A percentile compares a stretch with the other conserved stretches of the same genome.
Evolutionary conservation across 2,888 invertebrate genomes (phyloP).

Genomic region (Hypercompe scribonia): DNA sequence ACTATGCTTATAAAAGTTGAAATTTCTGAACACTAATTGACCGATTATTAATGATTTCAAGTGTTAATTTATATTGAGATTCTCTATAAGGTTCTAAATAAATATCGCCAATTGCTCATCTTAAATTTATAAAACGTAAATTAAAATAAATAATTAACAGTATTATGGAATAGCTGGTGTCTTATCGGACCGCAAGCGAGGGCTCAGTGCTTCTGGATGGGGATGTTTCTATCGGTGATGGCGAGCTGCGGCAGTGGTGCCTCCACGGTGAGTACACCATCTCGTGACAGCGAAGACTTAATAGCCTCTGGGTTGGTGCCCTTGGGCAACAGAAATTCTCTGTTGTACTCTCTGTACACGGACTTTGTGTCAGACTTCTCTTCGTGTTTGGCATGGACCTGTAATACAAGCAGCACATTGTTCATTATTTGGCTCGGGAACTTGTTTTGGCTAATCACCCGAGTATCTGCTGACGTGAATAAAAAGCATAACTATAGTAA

Average conservation of each 20-base stretch:
- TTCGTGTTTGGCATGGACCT: constrained; percentile 99
- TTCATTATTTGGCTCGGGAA: constrained; percentile 27
- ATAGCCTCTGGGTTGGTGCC: constrained; percentile 98
- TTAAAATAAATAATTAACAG: constrained; percentile 86
- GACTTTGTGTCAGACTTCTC: constrained; percentile 98
- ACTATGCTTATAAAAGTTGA: constrained; percentile 64
- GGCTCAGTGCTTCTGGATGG: constrained; percentile 89
- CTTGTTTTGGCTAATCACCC: constrained; percentile 45
- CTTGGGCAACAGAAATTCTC: constrained; percentile 98
- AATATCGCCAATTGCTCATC: constrained; percentile 77
- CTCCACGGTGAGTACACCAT: constrained; percentile 98
- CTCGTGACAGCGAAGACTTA: constrained; percentile 97
- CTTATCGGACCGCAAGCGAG: constrained; percentile 59
- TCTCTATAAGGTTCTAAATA: constrained; percentile 81
- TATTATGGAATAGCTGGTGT: constrained; percentile 84
- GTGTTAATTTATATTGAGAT: constrained; percentile 80
- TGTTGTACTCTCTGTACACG: constrained; percentile 99
- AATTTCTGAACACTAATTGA: constrained; percentile 68
- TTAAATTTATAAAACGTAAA: constrained; percentile 80
- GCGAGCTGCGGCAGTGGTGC: constrained; percentile 97
- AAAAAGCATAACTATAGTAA: constrained; percentile 51
- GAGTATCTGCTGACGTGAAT: constrained; percentile 61
- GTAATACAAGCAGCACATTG: constrained; percentile 62
- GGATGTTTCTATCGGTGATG: constrained; percentile 93
- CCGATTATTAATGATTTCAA: constrained; percentile 57